Base-by-base conservation (phyloP, 2,113 vertebrate species). In the Phyllostomus hastatus region DNA sequence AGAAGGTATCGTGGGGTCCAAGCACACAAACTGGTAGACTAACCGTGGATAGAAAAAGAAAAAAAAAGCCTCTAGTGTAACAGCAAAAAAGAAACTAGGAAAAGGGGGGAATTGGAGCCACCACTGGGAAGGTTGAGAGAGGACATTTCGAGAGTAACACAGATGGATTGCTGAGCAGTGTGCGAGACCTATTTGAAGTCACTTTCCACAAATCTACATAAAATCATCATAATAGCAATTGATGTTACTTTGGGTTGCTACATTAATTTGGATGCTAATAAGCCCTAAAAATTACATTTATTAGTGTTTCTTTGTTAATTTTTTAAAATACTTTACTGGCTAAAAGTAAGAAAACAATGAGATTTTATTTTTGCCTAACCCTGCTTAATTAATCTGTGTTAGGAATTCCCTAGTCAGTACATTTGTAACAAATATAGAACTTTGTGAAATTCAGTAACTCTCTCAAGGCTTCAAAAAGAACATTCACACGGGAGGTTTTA, bases 391-490 rank as follows among this genome's bases (percentile, higher is more conserved):
- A 88, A 82, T 81, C 17, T 69, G 4, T 82, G 19, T 72, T 86
- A 85, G 20, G 35, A 91, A 94, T 88, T 91, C 38, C 50, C 35
- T 91, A 59, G 43, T 76, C 66, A 91, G 38, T 86, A 48, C 33
- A 2, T 81, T 90, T 93, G 81, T 81, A 85, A 84, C n/a, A 95
- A 91, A 93, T 66, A 67, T 22, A 70, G n/a, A 82, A 46, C 7
- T 88, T 88, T 35, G 26, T 91, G 89, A 95, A 93, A 80, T 86
- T 91, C 17, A 67, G 19, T 72, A 31, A 91, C 33, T 85, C 78
- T 97, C 81, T 61, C 7, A 86, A 69, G 70, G 28, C 10, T 89
- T 96, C 50, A 82, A 52, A 97, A 85, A 82, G 59, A 86, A n/a
- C 43, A 92, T 10, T 88, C 64, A 28, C 46, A 52, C 28, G 26